Conservation (phyloP, 2,113 vertebrate genomes). For the Psilopogon haemacephalus region DNA sequence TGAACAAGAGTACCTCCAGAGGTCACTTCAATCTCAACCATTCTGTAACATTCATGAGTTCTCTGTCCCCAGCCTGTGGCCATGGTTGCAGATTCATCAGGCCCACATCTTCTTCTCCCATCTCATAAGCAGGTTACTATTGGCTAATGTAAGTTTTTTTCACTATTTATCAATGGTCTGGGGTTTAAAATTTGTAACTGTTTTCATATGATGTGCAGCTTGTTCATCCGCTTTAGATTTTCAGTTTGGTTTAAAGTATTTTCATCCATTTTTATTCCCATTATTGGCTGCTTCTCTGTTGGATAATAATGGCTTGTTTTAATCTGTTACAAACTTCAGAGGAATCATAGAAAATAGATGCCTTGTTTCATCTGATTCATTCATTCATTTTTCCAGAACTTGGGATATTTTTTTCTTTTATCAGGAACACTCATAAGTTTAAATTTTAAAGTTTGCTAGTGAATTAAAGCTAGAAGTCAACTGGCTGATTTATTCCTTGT, state of each 20-base stretch:
- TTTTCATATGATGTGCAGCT: background rate
- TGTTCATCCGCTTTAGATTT: background rate
- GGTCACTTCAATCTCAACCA: background rate
- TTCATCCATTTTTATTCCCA: background rate
- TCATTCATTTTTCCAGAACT: background rate
- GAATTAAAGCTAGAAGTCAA: background rate
- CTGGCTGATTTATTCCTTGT: background rate
- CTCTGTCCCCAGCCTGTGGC: background rate
- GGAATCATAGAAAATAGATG: background rate
- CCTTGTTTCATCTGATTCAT: too few species aligned
- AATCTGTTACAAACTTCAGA: background rate
- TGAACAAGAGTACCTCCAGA: background rate
- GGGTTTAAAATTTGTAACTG: background rate
- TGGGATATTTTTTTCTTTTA: background rate
- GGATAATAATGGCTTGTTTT: background rate
- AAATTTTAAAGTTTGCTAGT: background rate
- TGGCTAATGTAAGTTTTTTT: background rate
- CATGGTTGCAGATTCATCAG: background rate
- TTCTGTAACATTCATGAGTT: background rate
- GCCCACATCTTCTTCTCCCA: fast-evolving
- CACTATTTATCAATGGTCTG: background rate
- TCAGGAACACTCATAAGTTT: background rate
- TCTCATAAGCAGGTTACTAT: background rate
- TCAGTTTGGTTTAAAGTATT: background rate
- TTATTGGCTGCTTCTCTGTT: background rate